phyloP scores from a whole-genome alignment of 1,140 invertebrate genomes.

The Drosophila tropicalis region DNA sequence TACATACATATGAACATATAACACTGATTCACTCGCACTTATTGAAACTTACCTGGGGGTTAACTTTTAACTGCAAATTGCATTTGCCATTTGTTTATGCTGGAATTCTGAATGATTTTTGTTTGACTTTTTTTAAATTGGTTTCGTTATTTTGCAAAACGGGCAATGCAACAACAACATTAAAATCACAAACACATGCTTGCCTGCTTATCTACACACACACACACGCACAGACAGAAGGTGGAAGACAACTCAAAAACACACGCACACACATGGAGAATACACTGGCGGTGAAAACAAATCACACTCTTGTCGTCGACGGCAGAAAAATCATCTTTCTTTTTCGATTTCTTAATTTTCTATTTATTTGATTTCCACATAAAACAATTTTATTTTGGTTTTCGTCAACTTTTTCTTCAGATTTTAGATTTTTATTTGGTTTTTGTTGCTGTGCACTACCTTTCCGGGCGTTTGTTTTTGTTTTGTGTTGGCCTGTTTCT shows the following conservation, averaged over 20 bases:
- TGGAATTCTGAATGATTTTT: not conserved
- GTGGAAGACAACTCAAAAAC: not conserved
- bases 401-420: not conserved
- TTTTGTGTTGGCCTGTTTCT: not conserved
- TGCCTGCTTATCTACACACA: not conserved
- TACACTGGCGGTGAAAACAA: conserved; percentile 7
- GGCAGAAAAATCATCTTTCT: conserved; percentile 2
- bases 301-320: conserved; percentile 1
- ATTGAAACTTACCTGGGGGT: conserved; percentile 32
- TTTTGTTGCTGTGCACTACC: not conserved
- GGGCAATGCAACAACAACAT: conserved; percentile 57
- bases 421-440: not conserved
- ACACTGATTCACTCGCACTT: conserved; percentile 2
- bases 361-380: not conserved
- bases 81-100: conserved; percentile 5
- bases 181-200: conserved; percentile 63
- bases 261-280: conserved; percentile 44
- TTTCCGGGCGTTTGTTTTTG: conserved; percentile 1
- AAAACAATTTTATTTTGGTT: not conserved
- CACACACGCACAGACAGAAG: conserved; percentile 16
- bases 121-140: not conserved
- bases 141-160: conserved; percentile 27
- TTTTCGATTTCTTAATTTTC: not conserved
- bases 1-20: not conserved
- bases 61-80: conserved; percentile 22